Base-by-base conservation (phyloP, 2,888 invertebrate genomes). In the Gastrophysa polygoni region DNA sequence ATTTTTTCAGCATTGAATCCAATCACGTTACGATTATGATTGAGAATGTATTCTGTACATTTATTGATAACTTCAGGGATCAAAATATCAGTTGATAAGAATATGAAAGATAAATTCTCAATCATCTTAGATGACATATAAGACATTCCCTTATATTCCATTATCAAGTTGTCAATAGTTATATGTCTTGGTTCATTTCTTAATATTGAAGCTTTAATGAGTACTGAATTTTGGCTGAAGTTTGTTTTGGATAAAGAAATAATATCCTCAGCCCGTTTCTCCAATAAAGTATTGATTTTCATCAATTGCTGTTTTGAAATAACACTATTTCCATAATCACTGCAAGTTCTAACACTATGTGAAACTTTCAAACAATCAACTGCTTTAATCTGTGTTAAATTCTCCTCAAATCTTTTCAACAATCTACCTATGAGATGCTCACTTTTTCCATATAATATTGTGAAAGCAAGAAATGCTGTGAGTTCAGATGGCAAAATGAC, bases 1-100 rank as follows among this genome's bases (percentile, higher is more conserved):
- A 85, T 71, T 69, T 83, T 85, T 68, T 83, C 85, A 1, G 82
- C 82, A 44, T 84, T 85, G 64, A 85, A 84, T 2, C 84, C 86
- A 1, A 83, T 75, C 1, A 87, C 65, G 68, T 81, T 77, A 1
- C 81, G 73, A 51, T 79, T 77, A 64, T 84, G 78, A 10, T 80
- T 69, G 1, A 82, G 68, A 8, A 85, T 73, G 71, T 86, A 86
- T 11, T 80, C 74, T 0, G 81, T 78, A 72, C 85, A 80, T 21
- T 77, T 75, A 48, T 86, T 83, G n/a, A 85, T 67, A 32, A 84
- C 71, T 61, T 81, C 78, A 1, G 85, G 84, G 43, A 84, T 74
- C 52, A 83, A 75, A 55, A 80, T 81, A 63, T 80, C 78, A 0
- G 82, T 81, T 1, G 75, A 59, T 46, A 76, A 75, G 16, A 85